Base-by-base conservation (phyloP, 2,113 vertebrate species). In the Dasyornis broadbenti region DNA sequence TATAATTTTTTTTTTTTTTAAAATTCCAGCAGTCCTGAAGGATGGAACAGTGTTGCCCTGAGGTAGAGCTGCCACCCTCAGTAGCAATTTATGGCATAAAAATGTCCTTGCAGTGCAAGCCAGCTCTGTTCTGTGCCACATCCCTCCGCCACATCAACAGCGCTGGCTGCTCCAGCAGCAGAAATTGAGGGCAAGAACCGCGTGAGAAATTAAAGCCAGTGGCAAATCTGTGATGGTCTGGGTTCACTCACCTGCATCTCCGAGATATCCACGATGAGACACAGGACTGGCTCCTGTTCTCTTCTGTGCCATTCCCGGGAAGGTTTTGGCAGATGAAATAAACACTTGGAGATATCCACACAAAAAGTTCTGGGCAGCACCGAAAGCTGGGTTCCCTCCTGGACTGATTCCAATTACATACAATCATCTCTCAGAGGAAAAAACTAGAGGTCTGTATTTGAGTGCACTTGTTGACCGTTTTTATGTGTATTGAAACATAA, bases 361-460 rank as follows among this genome's bases (percentile, higher is more conserved):
- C 7, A 23, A 33, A 76, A 49, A 47, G 18, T n/a, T 45, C 47
- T 54, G 33, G 40, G 2, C 19, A 63, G 27, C 50, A 33, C 2
- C 4, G 0, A 2, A 45, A 52, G 49, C 20, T 33, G 37, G 35
- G 27, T 10, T 13, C 31, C 15, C 5, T 52, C 10, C 47, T 26
- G 40, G 24, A 3, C 27, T 66, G 27, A 37, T 57, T 79, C 45
- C 33, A 61, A 0, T 10, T 40, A 19, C 28, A 31, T 1, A 53
- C 13, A 40, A 40, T 50, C 17, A 52, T 13, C 21, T 27, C 40
- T 18, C 20, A 52, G 39, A 27, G 17, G 2, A 23, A 79, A 56
- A 61, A 45, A 49, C 0, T 3, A 7, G 0, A 5, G 7, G 17
- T 20, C 10, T 66, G 19, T 11, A 0, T 30, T 40, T 30, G 7